Evolutionary conservation across 2,113 vertebrate genomes (phyloP).

Genomic region (Neomonachus schauinslandi): DNA sequence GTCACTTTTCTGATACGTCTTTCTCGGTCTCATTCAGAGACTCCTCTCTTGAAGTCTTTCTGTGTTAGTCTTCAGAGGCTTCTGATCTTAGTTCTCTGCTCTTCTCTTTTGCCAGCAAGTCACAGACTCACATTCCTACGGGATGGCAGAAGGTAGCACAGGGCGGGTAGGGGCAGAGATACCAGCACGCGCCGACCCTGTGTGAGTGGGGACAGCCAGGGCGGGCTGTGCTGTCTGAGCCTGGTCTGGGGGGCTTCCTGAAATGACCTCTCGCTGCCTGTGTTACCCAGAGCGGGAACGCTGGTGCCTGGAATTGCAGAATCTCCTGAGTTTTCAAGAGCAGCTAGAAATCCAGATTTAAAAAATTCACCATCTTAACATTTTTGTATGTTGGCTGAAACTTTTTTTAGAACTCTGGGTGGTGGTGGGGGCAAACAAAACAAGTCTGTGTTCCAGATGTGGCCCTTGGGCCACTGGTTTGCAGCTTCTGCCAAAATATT

Average conservation of each 20-base stretch:
- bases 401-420: constrained; percentile 57
- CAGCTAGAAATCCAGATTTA: neutral
- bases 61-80: neutral
- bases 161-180: too few species aligned
- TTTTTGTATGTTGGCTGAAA: constrained; percentile 56
- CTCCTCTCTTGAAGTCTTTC: neutral
- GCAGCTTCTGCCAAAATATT: constrained; percentile 16
- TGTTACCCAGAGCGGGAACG: neutral
- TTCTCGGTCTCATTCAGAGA: neutral
- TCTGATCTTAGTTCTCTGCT: neutral
- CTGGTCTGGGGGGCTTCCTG: neutral
- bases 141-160: neutral
- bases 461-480: constrained; percentile 13
- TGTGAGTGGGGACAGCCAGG: fast-evolving
- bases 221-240: fast-evolving
- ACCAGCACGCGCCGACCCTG: fast-evolving
- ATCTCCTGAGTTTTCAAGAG: constrained; percentile 1
- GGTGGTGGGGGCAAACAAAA: neutral
- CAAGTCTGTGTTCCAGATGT: constrained; percentile 64
- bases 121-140: neutral
- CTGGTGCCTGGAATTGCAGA: neutral
- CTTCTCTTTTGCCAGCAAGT: neutral
- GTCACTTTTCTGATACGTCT: neutral
- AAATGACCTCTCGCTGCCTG: neutral
- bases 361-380: constrained; percentile 11